A percentile compares a stretch with the other conserved stretches of the same genome.
Evolutionary conservation across 2,797 vertebrate genomes (phyloP).

Genomic region (Hylomyscus alleni): DNA sequence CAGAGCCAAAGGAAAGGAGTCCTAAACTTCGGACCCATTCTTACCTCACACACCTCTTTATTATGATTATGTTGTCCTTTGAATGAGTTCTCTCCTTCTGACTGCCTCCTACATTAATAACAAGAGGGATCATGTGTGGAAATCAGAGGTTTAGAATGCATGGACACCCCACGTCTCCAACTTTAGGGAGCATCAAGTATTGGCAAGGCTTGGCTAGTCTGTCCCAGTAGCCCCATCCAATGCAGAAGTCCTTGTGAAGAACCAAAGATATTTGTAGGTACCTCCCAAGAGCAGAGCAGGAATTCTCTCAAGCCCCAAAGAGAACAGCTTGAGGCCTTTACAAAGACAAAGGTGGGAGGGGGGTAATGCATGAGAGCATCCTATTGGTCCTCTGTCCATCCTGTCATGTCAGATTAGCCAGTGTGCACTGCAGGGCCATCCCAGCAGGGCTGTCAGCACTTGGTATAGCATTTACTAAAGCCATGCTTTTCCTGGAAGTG

Average conservation of each 20-base stretch:
- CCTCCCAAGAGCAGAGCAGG: neutral
- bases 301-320: neutral
- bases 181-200: too few relatives aligned
- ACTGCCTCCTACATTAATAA: neutral
- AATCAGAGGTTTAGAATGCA: neutral
- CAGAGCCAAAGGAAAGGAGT: neutral
- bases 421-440: neutral
- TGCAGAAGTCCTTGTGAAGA: neutral
- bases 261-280: neutral
- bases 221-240: accelerated
- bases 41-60: neutral
- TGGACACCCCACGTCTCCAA: neutral
- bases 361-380: neutral
- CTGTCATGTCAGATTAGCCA: too few relatives aligned
- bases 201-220: neutral
- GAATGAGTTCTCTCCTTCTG: neutral
- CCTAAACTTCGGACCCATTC: neutral
- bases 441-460: neutral
- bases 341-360: neutral
- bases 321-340: neutral
- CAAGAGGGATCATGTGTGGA: neutral
- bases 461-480: neutral
- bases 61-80: neutral
- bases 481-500: neutral
- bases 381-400: too few relatives aligned